Evolutionary conservation across 2,113 vertebrate genomes (phyloP).

Genomic region (Syrrhaptes paradoxus): DNA sequence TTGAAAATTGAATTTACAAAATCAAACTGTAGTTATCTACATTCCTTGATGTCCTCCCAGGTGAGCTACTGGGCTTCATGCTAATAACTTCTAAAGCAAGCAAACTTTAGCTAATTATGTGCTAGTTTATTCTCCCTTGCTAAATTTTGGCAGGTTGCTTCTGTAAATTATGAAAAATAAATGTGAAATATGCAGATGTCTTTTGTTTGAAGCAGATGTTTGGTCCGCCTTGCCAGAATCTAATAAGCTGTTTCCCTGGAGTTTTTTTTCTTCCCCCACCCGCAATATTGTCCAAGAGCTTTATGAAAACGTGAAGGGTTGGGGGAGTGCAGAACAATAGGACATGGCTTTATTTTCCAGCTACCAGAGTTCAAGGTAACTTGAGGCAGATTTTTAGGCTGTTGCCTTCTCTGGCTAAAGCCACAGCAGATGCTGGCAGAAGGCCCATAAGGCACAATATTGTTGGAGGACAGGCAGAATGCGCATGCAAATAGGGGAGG

Average conservation of each 20-base stretch:
- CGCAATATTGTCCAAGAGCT: conserved; percentile 80
- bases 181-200: conserved; percentile 99
- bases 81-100: conserved; percentile 95
- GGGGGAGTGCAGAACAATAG: conserved; percentile 61
- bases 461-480: conserved; percentile 7
- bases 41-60: conserved; percentile 81
- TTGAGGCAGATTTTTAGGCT: background rate
- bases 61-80: conserved; percentile 85
- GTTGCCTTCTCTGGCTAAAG: background rate
- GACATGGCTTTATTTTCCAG: conserved; percentile 4
- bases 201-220: conserved; percentile 99
- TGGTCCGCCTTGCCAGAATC: conserved; percentile 93
- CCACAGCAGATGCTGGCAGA: background rate
- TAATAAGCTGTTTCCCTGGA: conserved; percentile 91
- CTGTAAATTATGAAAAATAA: conserved; percentile 99
- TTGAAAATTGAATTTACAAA: conserved; percentile 76
- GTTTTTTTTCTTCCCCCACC: background rate
- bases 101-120: conserved; percentile 98
- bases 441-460: background rate
- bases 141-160: conserved; percentile 95
- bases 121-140: conserved; percentile 86
- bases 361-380: background rate
- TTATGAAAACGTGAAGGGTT: conserved; percentile 82
- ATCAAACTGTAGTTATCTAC: conserved; percentile 74
- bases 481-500: background rate